Evolutionary conservation across 2,888 invertebrate genomes (phyloP).

Genomic region (Endotricha flammealis): DNA sequence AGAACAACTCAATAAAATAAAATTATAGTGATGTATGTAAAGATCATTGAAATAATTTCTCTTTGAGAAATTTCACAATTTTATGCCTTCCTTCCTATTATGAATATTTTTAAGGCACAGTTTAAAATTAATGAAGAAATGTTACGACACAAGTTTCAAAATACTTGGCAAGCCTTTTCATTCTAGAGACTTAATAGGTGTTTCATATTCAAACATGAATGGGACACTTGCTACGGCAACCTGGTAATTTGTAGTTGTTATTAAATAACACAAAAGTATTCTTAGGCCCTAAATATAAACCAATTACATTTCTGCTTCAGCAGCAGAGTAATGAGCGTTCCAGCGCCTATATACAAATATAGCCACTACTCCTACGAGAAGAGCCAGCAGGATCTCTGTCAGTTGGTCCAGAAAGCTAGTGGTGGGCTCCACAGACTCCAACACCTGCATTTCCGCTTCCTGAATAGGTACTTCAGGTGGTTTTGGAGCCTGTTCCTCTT

Average conservation of each 20-base stretch:
- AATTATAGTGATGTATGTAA: background rate
- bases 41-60: background rate
- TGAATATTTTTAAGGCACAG: conserved; percentile 19
- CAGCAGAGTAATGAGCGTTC: conserved; percentile 42
- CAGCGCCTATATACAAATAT: conserved; percentile 69
- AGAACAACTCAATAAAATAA: background rate
- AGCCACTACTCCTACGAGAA: conserved; percentile 62
- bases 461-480: conserved; percentile 47
- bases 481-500: conserved; percentile 60
- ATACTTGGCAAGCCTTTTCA: too few relatives aligned
- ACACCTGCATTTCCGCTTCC: conserved; percentile 47
- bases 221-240: too few relatives aligned
- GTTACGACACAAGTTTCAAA: too few relatives aligned
- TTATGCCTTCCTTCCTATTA: conserved; percentile 16
- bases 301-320: conserved; percentile 54
- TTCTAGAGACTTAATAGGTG: too few relatives aligned
- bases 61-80: background rate
- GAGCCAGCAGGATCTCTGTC: conserved; percentile 60
- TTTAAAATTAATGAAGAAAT: too few relatives aligned
- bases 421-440: conserved; percentile 57
- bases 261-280: too few relatives aligned
- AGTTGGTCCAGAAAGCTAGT: conserved; percentile 63
- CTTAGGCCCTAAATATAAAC: conserved; percentile 19
- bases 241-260: too few relatives aligned
- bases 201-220: too few relatives aligned